These are phyloP conservation scores for Chionodraco myersi DNA, from an alignment of 2,113 vertebrate genomes.

Conservation along the genomic window DNA sequence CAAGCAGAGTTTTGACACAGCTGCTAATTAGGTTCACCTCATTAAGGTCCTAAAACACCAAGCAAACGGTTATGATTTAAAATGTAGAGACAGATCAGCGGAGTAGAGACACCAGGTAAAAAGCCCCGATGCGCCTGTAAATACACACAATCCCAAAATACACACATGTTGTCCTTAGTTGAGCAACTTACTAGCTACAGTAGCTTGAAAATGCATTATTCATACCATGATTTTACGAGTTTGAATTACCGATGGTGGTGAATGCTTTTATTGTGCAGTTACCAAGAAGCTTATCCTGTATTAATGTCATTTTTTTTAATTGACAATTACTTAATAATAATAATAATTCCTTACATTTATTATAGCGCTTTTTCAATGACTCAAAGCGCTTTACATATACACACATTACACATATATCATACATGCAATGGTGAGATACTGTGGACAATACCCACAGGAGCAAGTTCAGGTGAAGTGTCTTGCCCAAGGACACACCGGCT, in stretches of 20 bases:
- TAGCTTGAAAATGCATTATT: background rate
- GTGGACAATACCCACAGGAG: too few relatives aligned
- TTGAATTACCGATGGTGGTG: background rate
- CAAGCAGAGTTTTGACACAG: slow-evolving; percentile 32
- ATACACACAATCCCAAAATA: background rate
- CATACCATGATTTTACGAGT: background rate
- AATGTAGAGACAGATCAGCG: slow-evolving; percentile 9
- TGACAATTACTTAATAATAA: too few relatives aligned
- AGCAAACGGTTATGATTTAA: slow-evolving; percentile 13
- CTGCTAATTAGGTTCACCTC: slow-evolving; percentile 47
- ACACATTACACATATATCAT: too few relatives aligned
- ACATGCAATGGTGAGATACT: too few relatives aligned
- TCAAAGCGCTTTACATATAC: too few relatives aligned
- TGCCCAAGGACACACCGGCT: too few relatives aligned
- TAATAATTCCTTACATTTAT: too few relatives aligned
- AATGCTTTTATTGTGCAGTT: background rate
- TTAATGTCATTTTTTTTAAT: too few relatives aligned
- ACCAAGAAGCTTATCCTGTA: background rate
- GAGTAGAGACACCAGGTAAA: background rate
- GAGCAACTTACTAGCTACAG: background rate
- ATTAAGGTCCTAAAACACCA: slow-evolving; percentile 38
- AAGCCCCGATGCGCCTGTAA: background rate
- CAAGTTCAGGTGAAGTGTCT: too few relatives aligned
- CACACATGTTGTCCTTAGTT: background rate
- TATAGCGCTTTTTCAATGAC: too few relatives aligned